Percentiles rank a stretch among this genome's conserved stretches.
These are phyloP conservation scores for Synanceia verrucosa DNA, from an alignment of 2,797 vertebrate genomes.

Conservation along the genomic window DNA sequence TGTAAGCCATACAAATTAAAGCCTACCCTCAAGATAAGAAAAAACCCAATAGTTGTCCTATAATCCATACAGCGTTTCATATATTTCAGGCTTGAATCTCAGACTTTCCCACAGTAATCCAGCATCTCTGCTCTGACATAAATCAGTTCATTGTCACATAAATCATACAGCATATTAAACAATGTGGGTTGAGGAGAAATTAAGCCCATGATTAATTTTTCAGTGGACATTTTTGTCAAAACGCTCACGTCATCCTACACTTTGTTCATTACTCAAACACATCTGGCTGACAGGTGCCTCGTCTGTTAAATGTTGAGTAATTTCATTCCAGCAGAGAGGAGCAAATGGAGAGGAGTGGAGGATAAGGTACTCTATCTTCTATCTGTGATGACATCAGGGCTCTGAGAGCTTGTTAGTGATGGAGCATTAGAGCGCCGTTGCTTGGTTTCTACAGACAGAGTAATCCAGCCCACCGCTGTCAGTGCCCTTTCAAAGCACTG, in stretches of 20 bases:
- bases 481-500: conserved; percentile 77
- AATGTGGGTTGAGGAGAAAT: conserved; percentile 78
- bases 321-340: conserved; percentile 85
- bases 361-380: conserved; percentile 80
- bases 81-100: conserved; percentile 40
- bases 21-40: conserved; percentile 23
- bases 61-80: conserved; percentile 40
- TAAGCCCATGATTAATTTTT: conserved; percentile 89
- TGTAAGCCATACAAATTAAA: conserved; percentile 56
- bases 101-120: conserved; percentile 26
- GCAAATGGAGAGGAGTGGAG: conserved; percentile 73
- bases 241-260: conserved; percentile 90
- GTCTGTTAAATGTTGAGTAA: conserved; percentile 81
- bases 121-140: conserved; percentile 55
- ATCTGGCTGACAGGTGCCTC: conserved; percentile 88
- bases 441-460: conserved; percentile 66
- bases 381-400: conserved; percentile 83
- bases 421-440: conserved; percentile 58
- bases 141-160: conserved; percentile 68
- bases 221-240: conserved; percentile 88
- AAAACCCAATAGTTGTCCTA: conserved; percentile 34
- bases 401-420: conserved; percentile 75
- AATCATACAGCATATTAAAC: conserved; percentile 77
- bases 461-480: conserved; percentile 74
- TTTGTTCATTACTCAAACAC: conserved; percentile 90